Base-by-base conservation (phyloP, 2,797 vertebrate genomes). In the Epinephelus coioides region DNA sequence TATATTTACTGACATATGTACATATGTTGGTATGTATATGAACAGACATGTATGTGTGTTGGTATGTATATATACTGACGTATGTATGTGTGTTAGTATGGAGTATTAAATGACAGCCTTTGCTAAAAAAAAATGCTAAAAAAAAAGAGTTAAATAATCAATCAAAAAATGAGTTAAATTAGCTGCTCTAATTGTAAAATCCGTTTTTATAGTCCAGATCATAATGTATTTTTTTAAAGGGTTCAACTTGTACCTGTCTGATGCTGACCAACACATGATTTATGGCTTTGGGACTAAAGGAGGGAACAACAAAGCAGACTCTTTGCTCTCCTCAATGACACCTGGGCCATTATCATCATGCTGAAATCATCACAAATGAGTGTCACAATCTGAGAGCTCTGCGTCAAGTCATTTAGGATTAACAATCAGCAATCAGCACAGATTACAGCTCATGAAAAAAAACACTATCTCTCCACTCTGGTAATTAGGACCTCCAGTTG, bases 361-460 rank as follows among this genome's bases (percentile, higher is more conserved):
- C 54, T 68, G 70, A 70, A 78, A 84, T 71, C 57, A 65, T 44
- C 71, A 64, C 25, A 70, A 76, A 76, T 71, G 47, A 76, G 43
- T 15, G 23, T 62, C 51, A 59, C 68, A 40, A 64, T 74, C 77
- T 76, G 47, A 38, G 23, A 44, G 25, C 19, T 17, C 38, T 10
- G 60, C 15, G 2, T 60, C 64, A 46, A 61, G 17, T 62, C 71
- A 74, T 82, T 86, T 62, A 78, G 62, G 78, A 78, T 79, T 79
- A 78, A 64, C 72, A 73, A 69, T 82, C 53, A 79, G 81, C 63
- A 82, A 65, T 78, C 81, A 75, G 57, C 43, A 38, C 54, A 83
- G 70, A 86, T 88, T 82, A 79, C 75, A 78, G 54, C 63, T 76
- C 57, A 18, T 18, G 23, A 25, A 44, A 82, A 59, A 54, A 78